A percentile compares a stretch with the other conserved stretches of the same genome.
phyloP scores from a whole-genome alignment of 2,888 invertebrate genomes.

The Biston betularia region DNA sequence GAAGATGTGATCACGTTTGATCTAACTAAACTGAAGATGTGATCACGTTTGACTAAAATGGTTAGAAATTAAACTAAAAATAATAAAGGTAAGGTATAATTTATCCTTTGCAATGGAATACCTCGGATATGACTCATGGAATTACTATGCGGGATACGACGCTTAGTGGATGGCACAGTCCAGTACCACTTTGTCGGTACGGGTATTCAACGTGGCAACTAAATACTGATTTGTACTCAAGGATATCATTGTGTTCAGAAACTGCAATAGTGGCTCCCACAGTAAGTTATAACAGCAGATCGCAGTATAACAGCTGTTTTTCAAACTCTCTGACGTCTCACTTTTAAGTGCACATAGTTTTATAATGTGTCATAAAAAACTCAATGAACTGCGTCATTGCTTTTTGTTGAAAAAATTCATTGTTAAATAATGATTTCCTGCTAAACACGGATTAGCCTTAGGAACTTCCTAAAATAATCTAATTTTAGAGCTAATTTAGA shows the following conservation, averaged over 20 bases:
- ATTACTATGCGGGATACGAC: neutral
- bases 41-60: too few species aligned
- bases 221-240: neutral
- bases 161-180: neutral
- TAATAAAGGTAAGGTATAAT: too few species aligned
- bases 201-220: neutral
- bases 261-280: neutral
- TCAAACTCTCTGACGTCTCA: neutral
- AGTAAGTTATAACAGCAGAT: neutral
- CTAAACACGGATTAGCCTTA: constrained; percentile 4
- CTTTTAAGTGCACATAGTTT: neutral
- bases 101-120: neutral
- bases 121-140: constrained; percentile 2
- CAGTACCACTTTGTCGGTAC: neutral
- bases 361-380: neutral
- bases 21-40: too few species aligned
- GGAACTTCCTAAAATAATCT: constrained; percentile 4
- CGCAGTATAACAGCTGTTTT: neutral
- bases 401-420: constrained; percentile 1
- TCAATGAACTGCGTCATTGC: neutral
- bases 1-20: too few species aligned
- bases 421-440: constrained; percentile 6
- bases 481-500: constrained; percentile 3
- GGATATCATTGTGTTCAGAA: neutral
- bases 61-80: too few species aligned